phyloP scores from a whole-genome alignment of 2,797 vertebrate species.

The Nyctalus aviator region DNA sequence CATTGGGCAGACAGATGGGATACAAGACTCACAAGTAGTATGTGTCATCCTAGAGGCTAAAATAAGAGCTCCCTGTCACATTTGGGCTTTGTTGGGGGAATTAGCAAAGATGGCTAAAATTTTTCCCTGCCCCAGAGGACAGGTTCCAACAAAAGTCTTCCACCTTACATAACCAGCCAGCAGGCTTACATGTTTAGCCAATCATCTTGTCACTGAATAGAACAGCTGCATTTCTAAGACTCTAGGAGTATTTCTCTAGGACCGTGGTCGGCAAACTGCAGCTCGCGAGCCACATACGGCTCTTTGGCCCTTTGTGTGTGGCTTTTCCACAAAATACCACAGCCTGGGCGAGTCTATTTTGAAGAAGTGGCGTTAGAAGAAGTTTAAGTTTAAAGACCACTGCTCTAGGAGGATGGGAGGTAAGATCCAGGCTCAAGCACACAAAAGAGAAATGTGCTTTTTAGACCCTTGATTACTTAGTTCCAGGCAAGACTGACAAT shows the following conservation, averaged over 20 bases:
- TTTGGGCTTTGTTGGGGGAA: rapidly evolving
- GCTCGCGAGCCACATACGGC: too few species aligned
- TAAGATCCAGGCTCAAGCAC: slow-evolving; percentile 10
- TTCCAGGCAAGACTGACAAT: neutral
- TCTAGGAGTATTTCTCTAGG: neutral
- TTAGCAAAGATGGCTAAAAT: slow-evolving; percentile 4
- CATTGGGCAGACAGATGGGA: neutral
- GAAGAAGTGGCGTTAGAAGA: too few species aligned
- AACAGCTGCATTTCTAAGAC: slow-evolving; percentile 42
- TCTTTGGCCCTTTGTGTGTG: too few species aligned
- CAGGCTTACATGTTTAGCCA: neutral
- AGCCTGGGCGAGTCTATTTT: too few species aligned
- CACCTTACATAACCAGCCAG: slow-evolving; percentile 13
- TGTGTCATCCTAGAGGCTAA: slow-evolving; percentile 28
- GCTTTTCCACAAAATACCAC: too few species aligned
- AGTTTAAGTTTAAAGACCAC: too few species aligned
- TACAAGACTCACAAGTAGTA: neutral
- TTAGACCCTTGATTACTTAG: neutral
- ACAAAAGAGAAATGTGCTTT: neutral
- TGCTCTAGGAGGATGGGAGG: neutral
- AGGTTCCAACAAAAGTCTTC: slow-evolving; percentile 30
- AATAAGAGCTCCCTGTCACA: slow-evolving; percentile 37
- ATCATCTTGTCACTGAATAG: slow-evolving; percentile 6
- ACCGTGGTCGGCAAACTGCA: too few species aligned
- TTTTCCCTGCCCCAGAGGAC: neutral